These are phyloP conservation scores for Arion vulgaris DNA, from an alignment of 1,140 invertebrate genomes.

Conservation along the genomic window DNA sequence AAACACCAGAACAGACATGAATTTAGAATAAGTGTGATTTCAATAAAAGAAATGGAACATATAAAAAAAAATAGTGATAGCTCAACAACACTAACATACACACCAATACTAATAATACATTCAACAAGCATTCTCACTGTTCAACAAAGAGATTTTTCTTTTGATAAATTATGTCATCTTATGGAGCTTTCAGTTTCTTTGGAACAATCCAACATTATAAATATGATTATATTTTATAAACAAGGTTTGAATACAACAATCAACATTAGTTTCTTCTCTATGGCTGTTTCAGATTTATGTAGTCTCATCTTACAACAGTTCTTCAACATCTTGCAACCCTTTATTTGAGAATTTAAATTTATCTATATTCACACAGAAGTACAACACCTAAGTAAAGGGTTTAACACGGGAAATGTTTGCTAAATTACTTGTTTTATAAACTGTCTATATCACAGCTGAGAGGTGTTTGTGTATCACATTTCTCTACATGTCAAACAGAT, in stretches of 20 bases:
- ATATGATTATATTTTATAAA: not conserved
- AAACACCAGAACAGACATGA: too few relatives aligned
- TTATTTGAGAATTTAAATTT: not conserved
- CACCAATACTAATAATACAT: too few relatives aligned
- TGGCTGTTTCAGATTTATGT: not conserved
- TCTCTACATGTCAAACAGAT: conserved; percentile 1
- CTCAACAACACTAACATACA: too few relatives aligned
- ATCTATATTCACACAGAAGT: not conserved
- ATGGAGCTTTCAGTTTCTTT: not conserved
- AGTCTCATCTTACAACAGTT: not conserved
- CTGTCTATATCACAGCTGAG: conserved; percentile 1
- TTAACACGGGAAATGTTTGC: not conserved
- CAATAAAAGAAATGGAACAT: too few relatives aligned
- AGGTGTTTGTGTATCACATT: not conserved
- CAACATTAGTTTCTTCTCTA: not conserved
- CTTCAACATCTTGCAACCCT: not conserved
- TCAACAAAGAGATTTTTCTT: too few relatives aligned
- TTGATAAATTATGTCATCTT: not conserved
- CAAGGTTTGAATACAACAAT: not conserved
- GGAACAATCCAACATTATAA: not conserved
- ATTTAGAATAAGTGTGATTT: too few relatives aligned
- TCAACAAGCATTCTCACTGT: too few relatives aligned
- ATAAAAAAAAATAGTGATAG: too few relatives aligned
- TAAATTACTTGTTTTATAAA: not conserved
- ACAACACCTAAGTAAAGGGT: not conserved